Percentiles rank a stretch among this genome's conserved stretches.
Evolutionary conservation across 2,113 vertebrate genomes (phyloP).

Genomic region (Phylloscopus trochiloides): DNA sequence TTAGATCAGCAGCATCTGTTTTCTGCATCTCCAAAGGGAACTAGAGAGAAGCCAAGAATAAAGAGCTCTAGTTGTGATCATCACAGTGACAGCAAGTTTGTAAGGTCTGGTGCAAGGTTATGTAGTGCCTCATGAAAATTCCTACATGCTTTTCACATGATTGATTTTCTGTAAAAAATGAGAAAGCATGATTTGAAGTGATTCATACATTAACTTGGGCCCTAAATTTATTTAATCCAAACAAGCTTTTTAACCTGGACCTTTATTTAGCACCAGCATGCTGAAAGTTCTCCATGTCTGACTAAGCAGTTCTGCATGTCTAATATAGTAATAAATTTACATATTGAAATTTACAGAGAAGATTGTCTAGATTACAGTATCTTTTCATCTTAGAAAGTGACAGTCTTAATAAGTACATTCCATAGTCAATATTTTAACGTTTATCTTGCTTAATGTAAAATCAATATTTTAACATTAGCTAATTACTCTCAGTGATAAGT

Average conservation of each 20-base stretch:
- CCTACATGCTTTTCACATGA: not conserved
- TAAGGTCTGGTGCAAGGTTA: not conserved
- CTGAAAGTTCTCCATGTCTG: not conserved
- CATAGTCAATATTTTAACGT: constrained; percentile 32
- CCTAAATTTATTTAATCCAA: not conserved
- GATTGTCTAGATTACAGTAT: not conserved
- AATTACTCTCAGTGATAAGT: constrained; percentile 51
- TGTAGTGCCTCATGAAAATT: not conserved
- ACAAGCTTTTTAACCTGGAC: not conserved
- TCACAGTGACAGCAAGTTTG: not conserved
- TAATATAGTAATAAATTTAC: not conserved
- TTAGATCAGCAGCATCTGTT: not conserved
- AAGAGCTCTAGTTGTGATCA: not conserved
- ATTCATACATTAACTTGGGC: not conserved
- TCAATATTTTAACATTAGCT: constrained; percentile 62
- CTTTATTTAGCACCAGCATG: not conserved
- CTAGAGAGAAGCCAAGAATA: not conserved
- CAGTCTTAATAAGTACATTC: constrained; percentile 51
- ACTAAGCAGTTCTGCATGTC: not conserved
- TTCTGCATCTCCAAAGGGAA: not conserved
- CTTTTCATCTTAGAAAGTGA: constrained; percentile 41
- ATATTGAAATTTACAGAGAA: not conserved
- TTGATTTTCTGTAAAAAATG: not conserved
- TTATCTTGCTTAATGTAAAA: constrained; percentile 67
- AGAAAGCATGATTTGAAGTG: not conserved